phyloP scores from a whole-genome alignment of 2,888 invertebrate species.

The Nemapogon koenigi region DNA sequence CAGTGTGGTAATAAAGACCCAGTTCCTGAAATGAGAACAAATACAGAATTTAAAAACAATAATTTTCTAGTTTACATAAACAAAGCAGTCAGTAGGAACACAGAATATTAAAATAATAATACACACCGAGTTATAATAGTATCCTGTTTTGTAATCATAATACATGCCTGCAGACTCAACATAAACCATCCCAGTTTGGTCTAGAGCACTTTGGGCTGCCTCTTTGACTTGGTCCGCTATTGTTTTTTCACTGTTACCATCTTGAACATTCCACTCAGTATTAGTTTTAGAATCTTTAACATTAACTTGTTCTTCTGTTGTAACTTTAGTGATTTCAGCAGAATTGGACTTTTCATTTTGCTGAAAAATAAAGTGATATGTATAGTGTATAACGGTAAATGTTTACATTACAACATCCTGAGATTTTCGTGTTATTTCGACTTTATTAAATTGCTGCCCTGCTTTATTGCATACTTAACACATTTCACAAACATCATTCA shows the following conservation, averaged over 20 bases:
- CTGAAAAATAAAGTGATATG: too few relatives aligned
- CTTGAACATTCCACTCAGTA: slow-evolving; percentile 30
- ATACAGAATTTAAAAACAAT: background rate
- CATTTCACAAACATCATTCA: too few relatives aligned
- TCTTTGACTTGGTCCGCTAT: slow-evolving; percentile 80
- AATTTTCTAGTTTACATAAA: background rate
- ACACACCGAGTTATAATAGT: slow-evolving; percentile 88
- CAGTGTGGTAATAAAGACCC: slow-evolving; percentile 88
- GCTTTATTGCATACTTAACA: too few relatives aligned
- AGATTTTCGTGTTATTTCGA: too few relatives aligned
- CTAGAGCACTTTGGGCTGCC: slow-evolving; percentile 76
- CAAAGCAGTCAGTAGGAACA: too few relatives aligned
- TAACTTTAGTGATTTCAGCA: slow-evolving; percentile 2
- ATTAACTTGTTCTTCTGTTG: slow-evolving; percentile 8
- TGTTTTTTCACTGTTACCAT: slow-evolving; percentile 37
- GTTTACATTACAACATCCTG: too few relatives aligned
- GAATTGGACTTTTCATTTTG: slow-evolving; percentile 7
- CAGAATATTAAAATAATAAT: slow-evolving; percentile 7
- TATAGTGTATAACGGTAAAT: too few relatives aligned
- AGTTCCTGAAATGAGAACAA: slow-evolving; percentile 67
- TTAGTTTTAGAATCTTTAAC: slow-evolving; percentile 13
- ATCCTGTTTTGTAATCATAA: slow-evolving; percentile 87
- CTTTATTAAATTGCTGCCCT: too few relatives aligned
- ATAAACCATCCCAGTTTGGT: slow-evolving; percentile 82
- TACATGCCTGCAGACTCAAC: slow-evolving; percentile 88